Evolutionary conservation across 2,113 vertebrate genomes (phyloP).

Genomic region (Lipophrys pholis): DNA sequence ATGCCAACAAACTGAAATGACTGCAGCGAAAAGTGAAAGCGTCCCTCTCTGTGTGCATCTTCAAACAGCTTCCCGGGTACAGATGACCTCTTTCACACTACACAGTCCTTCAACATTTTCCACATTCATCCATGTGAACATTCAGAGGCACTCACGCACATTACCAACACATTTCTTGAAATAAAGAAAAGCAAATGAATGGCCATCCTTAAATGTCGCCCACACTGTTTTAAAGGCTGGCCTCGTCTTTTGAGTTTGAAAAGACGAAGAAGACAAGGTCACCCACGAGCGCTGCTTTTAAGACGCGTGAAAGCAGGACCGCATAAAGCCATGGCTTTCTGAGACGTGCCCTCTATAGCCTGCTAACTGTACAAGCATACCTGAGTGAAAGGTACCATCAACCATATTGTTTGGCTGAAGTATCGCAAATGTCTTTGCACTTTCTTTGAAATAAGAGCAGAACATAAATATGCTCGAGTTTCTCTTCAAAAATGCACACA

Average conservation of each 20-base stretch:
- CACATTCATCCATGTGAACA: conserved; percentile 39
- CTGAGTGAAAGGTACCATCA: conserved; percentile 44
- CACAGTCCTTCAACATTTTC: conserved; percentile 1
- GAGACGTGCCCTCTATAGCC: conserved; percentile 39
- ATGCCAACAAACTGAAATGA: not conserved
- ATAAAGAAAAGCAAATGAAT: conserved; percentile 54
- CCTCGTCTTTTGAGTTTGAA: conserved; percentile 64
- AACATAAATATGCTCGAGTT: conserved; percentile 37
- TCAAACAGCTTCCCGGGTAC: not conserved
- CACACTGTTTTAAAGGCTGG: conserved; percentile 48
- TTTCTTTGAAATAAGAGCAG: conserved; percentile 58
- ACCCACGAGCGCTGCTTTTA: conserved; percentile 53
- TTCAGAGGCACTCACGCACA: not conserved
- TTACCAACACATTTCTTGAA: conserved; percentile 8
- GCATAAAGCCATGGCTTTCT: conserved; percentile 42
- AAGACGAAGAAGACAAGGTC: conserved; percentile 56
- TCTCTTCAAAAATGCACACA: conserved; percentile 22
- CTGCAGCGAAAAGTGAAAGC: not conserved
- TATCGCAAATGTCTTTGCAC: conserved; percentile 41
- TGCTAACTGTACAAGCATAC: conserved; percentile 41
- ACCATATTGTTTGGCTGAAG: conserved; percentile 48
- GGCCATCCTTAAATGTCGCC: conserved; percentile 47
- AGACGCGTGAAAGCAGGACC: conserved; percentile 45
- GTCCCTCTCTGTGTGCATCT: not conserved
- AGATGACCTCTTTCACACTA: conserved; percentile 19